A percentile compares a stretch with the other conserved stretches of the same genome.
These are phyloP conservation scores for Sebastes nivosus DNA, from an alignment of 2,797 vertebrate species.

Conservation along the genomic window DNA sequence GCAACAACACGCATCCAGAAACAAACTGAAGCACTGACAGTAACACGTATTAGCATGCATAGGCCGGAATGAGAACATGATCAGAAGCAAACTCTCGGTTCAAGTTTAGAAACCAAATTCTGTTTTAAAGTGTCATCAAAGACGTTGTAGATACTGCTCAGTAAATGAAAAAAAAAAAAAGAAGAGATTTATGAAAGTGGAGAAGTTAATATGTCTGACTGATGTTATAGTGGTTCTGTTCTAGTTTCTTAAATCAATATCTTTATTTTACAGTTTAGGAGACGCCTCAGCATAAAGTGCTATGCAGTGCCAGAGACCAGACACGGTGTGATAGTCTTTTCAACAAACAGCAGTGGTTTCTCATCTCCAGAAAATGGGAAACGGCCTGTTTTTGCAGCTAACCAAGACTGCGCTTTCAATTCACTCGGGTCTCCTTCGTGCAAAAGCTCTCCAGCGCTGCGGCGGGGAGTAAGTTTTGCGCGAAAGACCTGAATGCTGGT, in stretches of 20 bases:
- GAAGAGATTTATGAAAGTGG: not conserved
- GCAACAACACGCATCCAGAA: constrained; percentile 58
- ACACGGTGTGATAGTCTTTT: constrained; percentile 35
- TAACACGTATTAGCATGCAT: constrained; percentile 74
- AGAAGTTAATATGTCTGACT: constrained; percentile 1
- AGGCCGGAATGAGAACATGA: constrained; percentile 44
- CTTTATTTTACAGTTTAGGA: constrained; percentile 42
- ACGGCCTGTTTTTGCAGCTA: constrained; percentile 85
- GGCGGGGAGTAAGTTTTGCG: constrained; percentile 71
- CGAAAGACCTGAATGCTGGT: constrained; percentile 77
- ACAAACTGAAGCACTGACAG: constrained; percentile 58
- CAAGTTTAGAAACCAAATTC: constrained; percentile 34
- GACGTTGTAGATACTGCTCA: not conserved
- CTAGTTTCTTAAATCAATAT: constrained; percentile 4
- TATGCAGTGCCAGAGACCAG: constrained; percentile 64
- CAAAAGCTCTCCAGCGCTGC: constrained; percentile 65
- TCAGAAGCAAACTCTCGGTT: constrained; percentile 37
- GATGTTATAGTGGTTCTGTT: not conserved
- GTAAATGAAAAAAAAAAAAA: not conserved
- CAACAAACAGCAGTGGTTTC: constrained; percentile 75
- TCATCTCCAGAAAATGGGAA: constrained; percentile 85
- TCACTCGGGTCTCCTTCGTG: constrained; percentile 72
- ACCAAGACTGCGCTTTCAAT: constrained; percentile 71
- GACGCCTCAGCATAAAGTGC: constrained; percentile 76
- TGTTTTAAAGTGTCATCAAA: constrained; percentile 14